These are phyloP conservation scores for Zaprionus lineosus DNA, from an alignment of 2,888 invertebrate genomes.

Conservation along the genomic window DNA sequence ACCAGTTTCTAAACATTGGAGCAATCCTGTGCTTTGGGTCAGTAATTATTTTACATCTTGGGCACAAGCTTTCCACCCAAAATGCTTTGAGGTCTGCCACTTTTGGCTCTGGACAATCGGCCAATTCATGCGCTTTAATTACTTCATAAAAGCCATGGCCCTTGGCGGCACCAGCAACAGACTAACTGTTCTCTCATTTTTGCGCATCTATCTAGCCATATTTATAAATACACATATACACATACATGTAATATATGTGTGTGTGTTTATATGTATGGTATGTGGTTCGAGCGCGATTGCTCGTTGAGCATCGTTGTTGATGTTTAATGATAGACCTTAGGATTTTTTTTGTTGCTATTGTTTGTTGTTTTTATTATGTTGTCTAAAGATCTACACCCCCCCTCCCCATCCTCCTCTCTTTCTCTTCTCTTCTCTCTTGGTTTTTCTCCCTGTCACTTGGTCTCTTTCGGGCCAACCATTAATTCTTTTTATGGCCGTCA, in stretches of 20 bases:
- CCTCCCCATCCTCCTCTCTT: not conserved
- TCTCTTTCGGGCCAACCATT: constrained; percentile 9
- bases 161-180: constrained; percentile 28
- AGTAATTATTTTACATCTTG: constrained; percentile 75
- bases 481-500: constrained; percentile 34
- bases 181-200: constrained; percentile 62
- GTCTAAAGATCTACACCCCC: constrained; percentile 5
- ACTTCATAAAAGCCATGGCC: constrained; percentile 66
- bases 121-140: constrained; percentile 76
- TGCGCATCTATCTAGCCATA: constrained; percentile 30
- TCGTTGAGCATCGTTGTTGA: constrained; percentile 40
- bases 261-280: no score
- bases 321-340: constrained; percentile 60
- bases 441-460: not conserved
- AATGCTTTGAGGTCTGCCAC: constrained; percentile 37
- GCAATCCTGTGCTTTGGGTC: constrained; percentile 65
- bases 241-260: no score
- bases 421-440: not conserved
- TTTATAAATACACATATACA: constrained; percentile 1
- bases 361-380: constrained; percentile 29
- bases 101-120: constrained; percentile 59
- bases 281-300: constrained; percentile 32
- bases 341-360: constrained; percentile 21
- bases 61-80: constrained; percentile 35
- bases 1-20: no score